Percentiles rank a stretch among this genome's conserved stretches.
Conservation (phyloP, 2,797 vertebrate genomes). For the Carapus acus region DNA sequence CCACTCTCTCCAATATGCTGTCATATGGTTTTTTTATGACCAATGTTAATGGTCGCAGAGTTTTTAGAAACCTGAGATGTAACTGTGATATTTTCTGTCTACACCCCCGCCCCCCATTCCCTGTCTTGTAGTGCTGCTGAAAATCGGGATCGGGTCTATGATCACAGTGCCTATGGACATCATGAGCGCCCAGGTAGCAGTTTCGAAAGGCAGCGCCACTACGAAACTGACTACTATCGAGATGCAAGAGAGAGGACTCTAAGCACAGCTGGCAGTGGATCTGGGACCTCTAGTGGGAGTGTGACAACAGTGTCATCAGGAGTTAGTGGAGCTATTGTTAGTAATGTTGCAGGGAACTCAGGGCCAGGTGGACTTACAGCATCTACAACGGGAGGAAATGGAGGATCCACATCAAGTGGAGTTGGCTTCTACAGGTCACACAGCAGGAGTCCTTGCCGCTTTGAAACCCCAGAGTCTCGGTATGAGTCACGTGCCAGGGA, state of each 20-base stretch:
- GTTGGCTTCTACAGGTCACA: slow-evolving; percentile 93
- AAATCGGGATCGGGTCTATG: slow-evolving; percentile 93
- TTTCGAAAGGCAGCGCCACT: slow-evolving; percentile 96
- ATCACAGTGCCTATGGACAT: slow-evolving; percentile 99
- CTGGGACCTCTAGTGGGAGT: slow-evolving; percentile 64
- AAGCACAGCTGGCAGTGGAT: slow-evolving; percentile 62
- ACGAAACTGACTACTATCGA: slow-evolving; percentile 97
- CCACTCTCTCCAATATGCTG: slow-evolving; percentile 17
- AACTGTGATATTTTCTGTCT: slow-evolving; percentile 38
- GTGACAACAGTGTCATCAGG: slow-evolving; percentile 60
- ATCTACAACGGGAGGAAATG: slow-evolving; percentile 56
- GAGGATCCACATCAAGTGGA: slow-evolving; percentile 59
- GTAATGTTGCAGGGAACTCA: slow-evolving; percentile 49
- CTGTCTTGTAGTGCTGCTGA: slow-evolving; percentile 84
- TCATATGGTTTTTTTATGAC: slow-evolving; percentile 34
- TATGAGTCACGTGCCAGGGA: slow-evolving; percentile 93
- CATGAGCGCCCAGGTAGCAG: slow-evolving; percentile 86
- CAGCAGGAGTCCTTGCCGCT: slow-evolving; percentile 93
- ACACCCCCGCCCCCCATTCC: slow-evolving; percentile 39
- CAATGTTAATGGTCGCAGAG: slow-evolving; percentile 31
- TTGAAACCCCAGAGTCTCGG: slow-evolving; percentile 91
- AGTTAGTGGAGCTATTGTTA: slow-evolving; percentile 64
- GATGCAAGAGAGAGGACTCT: slow-evolving; percentile 90
- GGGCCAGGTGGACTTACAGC: slow-evolving; percentile 58
- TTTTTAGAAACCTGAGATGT: slow-evolving; percentile 3